Evolutionary conservation across 64 coral and sea anemone genomes (phyloP).

Genomic region (Exaiptasia diaphana): DNA sequence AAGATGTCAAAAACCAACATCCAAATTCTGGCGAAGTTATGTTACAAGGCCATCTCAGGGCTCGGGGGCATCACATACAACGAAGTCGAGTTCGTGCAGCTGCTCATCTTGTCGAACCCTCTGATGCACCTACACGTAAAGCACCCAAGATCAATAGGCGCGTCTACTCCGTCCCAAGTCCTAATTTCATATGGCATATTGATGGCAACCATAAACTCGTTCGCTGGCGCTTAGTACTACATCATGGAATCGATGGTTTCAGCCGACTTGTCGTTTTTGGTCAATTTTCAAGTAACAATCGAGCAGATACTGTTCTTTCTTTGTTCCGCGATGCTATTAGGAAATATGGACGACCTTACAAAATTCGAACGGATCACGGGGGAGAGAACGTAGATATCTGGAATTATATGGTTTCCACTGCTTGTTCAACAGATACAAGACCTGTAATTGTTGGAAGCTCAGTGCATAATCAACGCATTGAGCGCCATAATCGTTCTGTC

Average conservation of each 20-base stretch:
- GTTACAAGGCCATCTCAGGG: not conserved
- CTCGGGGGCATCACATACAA: not conserved
- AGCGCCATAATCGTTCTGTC: slow-evolving; percentile 18
- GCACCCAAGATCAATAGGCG: not conserved
- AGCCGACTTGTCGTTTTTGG: not conserved
- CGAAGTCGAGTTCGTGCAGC: not conserved
- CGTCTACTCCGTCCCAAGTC: not conserved
- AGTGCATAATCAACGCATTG: slow-evolving; percentile 48
- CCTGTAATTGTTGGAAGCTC: slow-evolving; percentile 29
- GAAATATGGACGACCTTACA: slow-evolving; percentile 4
- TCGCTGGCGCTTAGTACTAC: not conserved
- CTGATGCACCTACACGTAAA: not conserved
- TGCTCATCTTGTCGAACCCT: not conserved
- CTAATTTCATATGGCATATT: too few species aligned
- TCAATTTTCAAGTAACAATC: not conserved
- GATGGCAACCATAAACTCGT: not conserved
- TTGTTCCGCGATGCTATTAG: not conserved
- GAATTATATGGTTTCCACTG: slow-evolving; percentile 10
- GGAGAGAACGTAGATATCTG: slow-evolving; percentile 35
- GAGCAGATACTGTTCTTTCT: not conserved
- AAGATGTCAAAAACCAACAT: not conserved
- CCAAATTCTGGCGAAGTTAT: not conserved
- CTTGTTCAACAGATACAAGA: not conserved
- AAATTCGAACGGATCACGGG: slow-evolving; percentile 40
- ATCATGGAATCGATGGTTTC: not conserved